Percentiles rank a stretch among this genome's conserved stretches.
These are phyloP conservation scores for Bubalus kerabau DNA, from an alignment of 2,113 vertebrate species.

Conservation along the genomic window DNA sequence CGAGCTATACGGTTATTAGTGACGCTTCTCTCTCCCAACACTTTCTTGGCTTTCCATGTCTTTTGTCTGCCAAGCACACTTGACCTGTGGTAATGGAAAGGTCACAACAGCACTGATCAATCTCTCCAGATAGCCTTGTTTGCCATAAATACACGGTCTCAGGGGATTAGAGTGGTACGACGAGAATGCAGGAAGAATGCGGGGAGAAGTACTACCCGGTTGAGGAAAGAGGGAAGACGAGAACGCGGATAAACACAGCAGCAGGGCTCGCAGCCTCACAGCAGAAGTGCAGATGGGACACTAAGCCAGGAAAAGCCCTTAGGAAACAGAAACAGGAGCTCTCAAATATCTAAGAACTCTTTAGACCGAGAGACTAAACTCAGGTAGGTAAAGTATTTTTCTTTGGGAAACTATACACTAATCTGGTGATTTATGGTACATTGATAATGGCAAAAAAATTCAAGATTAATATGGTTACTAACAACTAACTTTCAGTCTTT, in stretches of 20 bases:
- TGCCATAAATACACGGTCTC: background rate
- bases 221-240: background rate
- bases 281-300: background rate
- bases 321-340: background rate
- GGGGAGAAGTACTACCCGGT: fast-evolving
- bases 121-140: background rate
- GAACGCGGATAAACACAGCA: background rate
- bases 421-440: background rate
- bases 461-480: background rate
- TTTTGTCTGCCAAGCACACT: background rate
- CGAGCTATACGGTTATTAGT: background rate
- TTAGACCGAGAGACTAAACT: background rate
- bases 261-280: too few relatives aligned
- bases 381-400: background rate
- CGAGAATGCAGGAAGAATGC: fast-evolving
- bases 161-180: background rate
- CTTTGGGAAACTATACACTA: background rate
- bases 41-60: background rate
- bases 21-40: background rate
- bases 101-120: background rate
- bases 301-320: background rate
- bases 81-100: background rate
- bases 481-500: background rate
- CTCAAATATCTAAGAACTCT: background rate
- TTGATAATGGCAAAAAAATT: background rate